A percentile compares a stretch with the other conserved stretches of the same genome.
Evolutionary conservation across 2,797 vertebrate species (phyloP).

Genomic region (Dromococcyx pavoninus): DNA sequence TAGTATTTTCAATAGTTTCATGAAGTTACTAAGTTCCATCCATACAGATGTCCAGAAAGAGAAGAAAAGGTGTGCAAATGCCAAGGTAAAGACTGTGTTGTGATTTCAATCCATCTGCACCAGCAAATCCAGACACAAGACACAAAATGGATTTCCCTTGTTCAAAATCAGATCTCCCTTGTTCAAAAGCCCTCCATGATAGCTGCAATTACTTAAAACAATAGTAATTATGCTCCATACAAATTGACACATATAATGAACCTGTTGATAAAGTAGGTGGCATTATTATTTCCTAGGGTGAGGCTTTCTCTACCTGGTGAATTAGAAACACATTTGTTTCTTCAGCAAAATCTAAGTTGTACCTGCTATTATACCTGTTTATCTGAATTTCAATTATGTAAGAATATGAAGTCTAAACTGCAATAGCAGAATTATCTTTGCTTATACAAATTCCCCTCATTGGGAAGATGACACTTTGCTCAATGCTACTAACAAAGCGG

Average conservation of each 20-base stretch:
- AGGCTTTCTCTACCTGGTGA: not conserved
- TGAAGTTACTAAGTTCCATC: not conserved
- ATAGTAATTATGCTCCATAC: not conserved
- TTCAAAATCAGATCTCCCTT: not conserved
- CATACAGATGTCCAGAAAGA: not conserved
- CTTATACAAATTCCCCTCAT: not conserved
- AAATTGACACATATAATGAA: not conserved
- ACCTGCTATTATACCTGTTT: not conserved
- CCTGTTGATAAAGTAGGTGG: not conserved
- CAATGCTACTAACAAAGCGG: not conserved
- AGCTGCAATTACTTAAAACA: constrained; percentile 32
- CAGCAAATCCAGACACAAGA: not conserved
- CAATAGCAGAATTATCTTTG: not conserved
- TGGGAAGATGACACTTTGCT: not conserved
- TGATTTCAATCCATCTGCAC: not conserved
- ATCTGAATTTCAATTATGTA: not conserved
- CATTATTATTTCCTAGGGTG: not conserved
- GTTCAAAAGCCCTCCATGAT: not conserved
- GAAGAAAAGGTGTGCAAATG: not conserved
- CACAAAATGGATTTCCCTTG: not conserved
- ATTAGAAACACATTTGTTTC: not conserved
- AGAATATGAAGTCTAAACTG: not conserved
- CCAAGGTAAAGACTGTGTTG: not conserved
- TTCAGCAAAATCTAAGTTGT: constrained; percentile 9
- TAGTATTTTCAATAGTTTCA: not conserved